Conservation (phyloP, 2,888 invertebrate genomes). For the Dynastes tityus region DNA sequence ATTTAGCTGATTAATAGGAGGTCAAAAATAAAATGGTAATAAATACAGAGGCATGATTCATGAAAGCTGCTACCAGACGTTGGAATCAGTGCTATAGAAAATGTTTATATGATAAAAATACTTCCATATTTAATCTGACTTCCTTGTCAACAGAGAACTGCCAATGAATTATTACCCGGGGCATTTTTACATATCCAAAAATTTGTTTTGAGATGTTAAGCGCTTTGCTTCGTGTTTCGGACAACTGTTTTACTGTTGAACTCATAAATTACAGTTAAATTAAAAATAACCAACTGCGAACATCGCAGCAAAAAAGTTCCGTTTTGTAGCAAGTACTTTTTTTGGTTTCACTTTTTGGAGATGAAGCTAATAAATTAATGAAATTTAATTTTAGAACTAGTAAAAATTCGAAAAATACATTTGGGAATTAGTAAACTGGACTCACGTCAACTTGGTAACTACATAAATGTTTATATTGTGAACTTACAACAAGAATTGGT, state of each 20-base stretch:
- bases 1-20: not conserved
- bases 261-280: conserved; percentile 24
- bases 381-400: too few species aligned
- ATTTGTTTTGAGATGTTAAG: conserved; percentile 39
- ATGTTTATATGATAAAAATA: conserved; percentile 17
- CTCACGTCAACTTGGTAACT: too few species aligned
- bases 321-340: too few species aligned
- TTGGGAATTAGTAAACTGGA: too few species aligned
- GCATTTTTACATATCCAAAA: conserved; percentile 5
- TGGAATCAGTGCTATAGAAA: not conserved
- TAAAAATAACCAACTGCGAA: not conserved
- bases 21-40: conserved; percentile 1
- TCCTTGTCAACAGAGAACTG: conserved; percentile 12
- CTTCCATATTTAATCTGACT: conserved; percentile 15
- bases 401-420: too few species aligned
- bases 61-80: not conserved
- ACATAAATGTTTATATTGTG: too few species aligned
- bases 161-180: not conserved
- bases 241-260: conserved; percentile 33
- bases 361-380: too few species aligned
- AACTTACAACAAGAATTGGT: too few species aligned
- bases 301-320: too few species aligned
- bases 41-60: not conserved
- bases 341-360: too few species aligned
- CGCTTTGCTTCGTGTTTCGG: conserved; percentile 21